Evolutionary conservation across 2,797 vertebrate genomes (phyloP), one percentile per base, ranked within the genome.

Genomic region (Dicrostonyx torquatus): DNA sequence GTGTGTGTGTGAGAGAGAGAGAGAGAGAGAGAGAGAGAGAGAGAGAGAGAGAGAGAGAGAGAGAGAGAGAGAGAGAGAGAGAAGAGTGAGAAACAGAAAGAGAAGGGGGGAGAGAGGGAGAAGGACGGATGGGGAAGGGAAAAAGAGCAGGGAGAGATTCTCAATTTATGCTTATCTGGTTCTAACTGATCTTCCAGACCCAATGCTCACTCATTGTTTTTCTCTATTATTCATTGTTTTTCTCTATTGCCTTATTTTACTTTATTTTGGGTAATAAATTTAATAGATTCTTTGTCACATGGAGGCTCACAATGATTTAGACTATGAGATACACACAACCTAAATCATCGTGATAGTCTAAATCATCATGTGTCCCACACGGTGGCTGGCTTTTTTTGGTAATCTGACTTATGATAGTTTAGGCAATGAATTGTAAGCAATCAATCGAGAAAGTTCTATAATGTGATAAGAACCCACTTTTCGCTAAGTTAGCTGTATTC

Each of bases 191-290:
- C 48, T 66, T 80, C 20, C 5, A 29, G 43, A 75, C 45, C 18
- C 18, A 60, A 48, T 22, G 12, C 6, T 77, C 83, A 87, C 34
- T 68, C 55, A 58, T 22, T 58, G 20, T 58, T 58, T 58, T 22
- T 22, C 55, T 83, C 89, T 40, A 85, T 22, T 70, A 60, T 8
- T 68, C 55, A 58, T 22, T 58, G 20, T 58, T 58, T 58, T 22
- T 22, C n/a, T 83, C 89, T 40, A 86, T 22, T 70, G n/a, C 55
- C 4, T 26, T 37, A 26, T 80, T 90, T 92, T 72, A 77, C 22
- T 90, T 94, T 86, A 89, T 45, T 80, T 87, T 77, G 53, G 45
- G n/a, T 17, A 90, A 78, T 40, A 40, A 11, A 73, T 45, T 86
- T 75, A 88, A 85, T 55, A 85, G 29, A 18, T 79, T 78, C 48